phyloP scores from a whole-genome alignment of 2,113 vertebrate species.

The Neomonachus schauinslandi region DNA sequence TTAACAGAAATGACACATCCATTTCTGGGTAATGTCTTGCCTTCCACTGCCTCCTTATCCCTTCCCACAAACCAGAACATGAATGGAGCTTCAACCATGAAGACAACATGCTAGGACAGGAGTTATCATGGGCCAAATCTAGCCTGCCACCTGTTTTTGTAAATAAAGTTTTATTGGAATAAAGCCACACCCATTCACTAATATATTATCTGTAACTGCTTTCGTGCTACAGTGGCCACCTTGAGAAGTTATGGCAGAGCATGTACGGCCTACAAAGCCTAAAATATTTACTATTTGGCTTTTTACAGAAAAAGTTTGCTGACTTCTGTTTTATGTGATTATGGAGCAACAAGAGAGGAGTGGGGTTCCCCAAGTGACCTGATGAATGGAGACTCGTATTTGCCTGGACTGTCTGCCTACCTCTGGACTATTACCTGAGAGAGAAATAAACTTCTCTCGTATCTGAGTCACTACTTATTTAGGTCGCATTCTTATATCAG shows the following conservation, averaged over 20 bases:
- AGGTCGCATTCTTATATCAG: not conserved
- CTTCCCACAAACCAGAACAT: not conserved
- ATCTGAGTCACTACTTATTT: not conserved
- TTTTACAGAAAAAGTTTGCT: not conserved
- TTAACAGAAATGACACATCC: not conserved
- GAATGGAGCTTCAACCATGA: not conserved
- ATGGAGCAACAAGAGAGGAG: not conserved
- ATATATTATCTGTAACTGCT: not conserved
- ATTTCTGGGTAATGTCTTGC: not conserved
- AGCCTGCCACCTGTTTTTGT: not conserved
- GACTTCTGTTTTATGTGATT: not conserved
- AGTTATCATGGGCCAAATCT: not conserved
- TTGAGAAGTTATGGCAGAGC: not conserved
- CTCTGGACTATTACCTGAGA: not conserved
- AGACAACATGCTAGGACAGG: not conserved
- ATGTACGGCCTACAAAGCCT: not conserved
- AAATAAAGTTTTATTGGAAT: not conserved
- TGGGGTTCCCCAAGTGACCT: not conserved
- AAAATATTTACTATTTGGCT: not conserved
- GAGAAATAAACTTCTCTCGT: not conserved
- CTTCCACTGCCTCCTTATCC: not conserved
- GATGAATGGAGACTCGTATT: not conserved
- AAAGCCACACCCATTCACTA: not conserved
- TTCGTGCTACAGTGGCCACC: not conserved
- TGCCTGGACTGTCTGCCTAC: not conserved